phyloP scores from a whole-genome alignment of 2,888 invertebrate genomes.

The Hecatera dysodea region DNA sequence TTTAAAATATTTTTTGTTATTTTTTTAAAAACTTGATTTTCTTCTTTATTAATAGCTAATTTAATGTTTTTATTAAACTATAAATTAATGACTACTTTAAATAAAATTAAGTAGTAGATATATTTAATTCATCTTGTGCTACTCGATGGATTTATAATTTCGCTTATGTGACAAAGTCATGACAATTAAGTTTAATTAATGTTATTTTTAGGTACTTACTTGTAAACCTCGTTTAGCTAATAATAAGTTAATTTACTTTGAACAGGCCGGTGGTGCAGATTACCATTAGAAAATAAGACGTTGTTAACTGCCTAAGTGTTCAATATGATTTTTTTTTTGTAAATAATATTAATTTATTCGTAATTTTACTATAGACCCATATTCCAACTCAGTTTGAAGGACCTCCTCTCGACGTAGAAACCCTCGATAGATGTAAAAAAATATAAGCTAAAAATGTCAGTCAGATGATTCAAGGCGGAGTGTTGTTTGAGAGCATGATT shows the following conservation, averaged over 20 bases:
- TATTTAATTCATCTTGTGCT: conserved; percentile 16
- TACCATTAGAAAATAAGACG: conserved; percentile 86
- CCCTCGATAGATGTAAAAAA: neutral
- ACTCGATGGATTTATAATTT: conserved; percentile 7
- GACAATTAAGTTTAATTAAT: conserved; percentile 33
- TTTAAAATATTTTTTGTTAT: too few species aligned
- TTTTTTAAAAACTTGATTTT: too few species aligned
- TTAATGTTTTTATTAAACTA: conserved; percentile 7
- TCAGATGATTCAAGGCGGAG: neutral
- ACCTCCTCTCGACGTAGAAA: neutral
- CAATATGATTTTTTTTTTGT: conserved; percentile 68
- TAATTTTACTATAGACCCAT: neutral
- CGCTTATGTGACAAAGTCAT: conserved; percentile 33
- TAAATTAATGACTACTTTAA: neutral
- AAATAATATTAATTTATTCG: conserved; percentile 54
- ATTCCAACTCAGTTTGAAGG: neutral
- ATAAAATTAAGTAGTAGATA: conserved; percentile 2
- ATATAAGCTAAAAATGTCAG: neutral
- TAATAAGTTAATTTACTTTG: conserved; percentile 63
- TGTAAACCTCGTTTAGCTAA: conserved; percentile 45
- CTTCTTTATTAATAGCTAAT: neutral
- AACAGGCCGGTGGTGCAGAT: conserved; percentile 91
- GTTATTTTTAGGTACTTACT: conserved; percentile 43
- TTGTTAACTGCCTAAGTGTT: conserved; percentile 85
- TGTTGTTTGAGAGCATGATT: neutral